Base-by-base conservation (phyloP, 2,888 invertebrate genomes). In the Sesamia inferens region DNA sequence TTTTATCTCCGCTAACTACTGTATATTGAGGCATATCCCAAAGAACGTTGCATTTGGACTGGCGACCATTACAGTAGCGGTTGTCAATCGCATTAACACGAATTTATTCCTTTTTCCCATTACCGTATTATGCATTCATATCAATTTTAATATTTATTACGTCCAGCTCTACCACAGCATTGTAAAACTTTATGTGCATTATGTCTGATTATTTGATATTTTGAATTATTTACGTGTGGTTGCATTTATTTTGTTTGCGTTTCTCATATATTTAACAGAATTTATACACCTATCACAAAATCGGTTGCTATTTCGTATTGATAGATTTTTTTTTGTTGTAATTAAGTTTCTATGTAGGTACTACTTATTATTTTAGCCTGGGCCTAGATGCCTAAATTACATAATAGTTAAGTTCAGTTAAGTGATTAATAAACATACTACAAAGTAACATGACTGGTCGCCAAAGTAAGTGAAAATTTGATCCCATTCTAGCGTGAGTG, bases 61-160 rank as follows among this genome's bases (percentile, higher is more conserved):
- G 72, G 61, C 64, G 76, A 71, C 74, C 87, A 85, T 76, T 75
- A 78, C 84, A 81, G 87, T 85, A 86, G 83, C 87, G 87, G 79
- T 82, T 86, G 87, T 88, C 86, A 89, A 89, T 89, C 84, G 87
- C 77, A 85, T 88, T 82, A 86, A 81, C 83, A 85, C 82, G 79
- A 86, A 88, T 89, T 88, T 86, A 90, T 87, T 81, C 71, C 85
- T 82, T 85, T 88, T 84, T 86, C 76, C 88, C 89, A 89, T 90
- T 90, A 89, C 68, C 75, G 77, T 80, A 83, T 88, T 85, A 83
- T 78, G 85, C 80, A 86, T 87, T 85, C 87, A 85, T 87, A 83
- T 83, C 86, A 83, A 84, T 87, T 87, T 86, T 83, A 87, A 86
- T 85, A 87, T 86, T 87, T 85, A 86, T 80, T 57, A 84, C 65